Evolutionary conservation across 1,140 invertebrate genomes (phyloP).

Genomic region (Drosophila ironensis): DNA sequence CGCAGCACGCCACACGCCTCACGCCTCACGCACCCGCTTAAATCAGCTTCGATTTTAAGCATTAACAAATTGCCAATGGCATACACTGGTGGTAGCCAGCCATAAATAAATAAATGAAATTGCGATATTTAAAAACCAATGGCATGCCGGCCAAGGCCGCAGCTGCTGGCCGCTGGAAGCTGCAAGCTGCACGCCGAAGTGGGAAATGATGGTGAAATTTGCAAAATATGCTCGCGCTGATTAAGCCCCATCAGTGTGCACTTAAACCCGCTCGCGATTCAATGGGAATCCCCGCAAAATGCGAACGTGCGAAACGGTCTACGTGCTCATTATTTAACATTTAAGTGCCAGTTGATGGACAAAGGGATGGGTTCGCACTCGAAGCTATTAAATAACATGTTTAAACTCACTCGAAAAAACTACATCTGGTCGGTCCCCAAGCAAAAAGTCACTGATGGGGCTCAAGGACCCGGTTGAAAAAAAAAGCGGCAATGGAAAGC

Average conservation of each 20-base stretch:
- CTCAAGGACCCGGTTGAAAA: constrained; percentile 2
- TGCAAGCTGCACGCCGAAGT: not conserved
- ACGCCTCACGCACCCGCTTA: not conserved
- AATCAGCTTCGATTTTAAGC: constrained; percentile 44
- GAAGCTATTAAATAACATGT: constrained; percentile 15
- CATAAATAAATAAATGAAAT: constrained; percentile 37
- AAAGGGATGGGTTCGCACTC: not conserved
- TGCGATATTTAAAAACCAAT: constrained; percentile 42
- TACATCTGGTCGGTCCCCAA: not conserved
- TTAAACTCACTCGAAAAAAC: not conserved
- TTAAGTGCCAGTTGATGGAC: constrained; percentile 45
- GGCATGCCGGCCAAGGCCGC: constrained; percentile 27
- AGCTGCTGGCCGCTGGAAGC: constrained; percentile 12
- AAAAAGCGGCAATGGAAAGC: not conserved
- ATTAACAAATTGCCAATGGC: constrained; percentile 62
- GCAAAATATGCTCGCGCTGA: constrained; percentile 56
- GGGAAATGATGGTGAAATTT: constrained; percentile 47
- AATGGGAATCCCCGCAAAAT: constrained; percentile 28
- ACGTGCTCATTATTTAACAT: constrained; percentile 66
- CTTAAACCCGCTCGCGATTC: constrained; percentile 39
- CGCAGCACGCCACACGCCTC: not conserved
- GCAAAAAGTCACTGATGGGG: constrained; percentile 1
- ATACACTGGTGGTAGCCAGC: not conserved
- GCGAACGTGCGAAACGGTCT: constrained; percentile 41
- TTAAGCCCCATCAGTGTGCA: constrained; percentile 62